phyloP scores from a whole-genome alignment of 2,888 invertebrate genomes.

The Melanotus villosus region DNA sequence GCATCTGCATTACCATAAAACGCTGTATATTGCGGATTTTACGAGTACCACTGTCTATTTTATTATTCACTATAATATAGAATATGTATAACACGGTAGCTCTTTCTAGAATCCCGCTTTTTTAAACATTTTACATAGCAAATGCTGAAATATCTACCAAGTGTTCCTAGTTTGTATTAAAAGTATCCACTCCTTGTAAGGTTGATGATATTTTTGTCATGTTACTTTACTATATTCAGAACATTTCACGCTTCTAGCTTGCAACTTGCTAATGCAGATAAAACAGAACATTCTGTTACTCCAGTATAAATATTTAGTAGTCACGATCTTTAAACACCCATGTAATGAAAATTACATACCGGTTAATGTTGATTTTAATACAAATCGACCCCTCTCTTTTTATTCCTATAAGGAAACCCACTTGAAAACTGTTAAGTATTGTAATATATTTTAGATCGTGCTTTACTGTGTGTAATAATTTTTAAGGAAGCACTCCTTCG shows the following conservation, averaged over 20 bases:
- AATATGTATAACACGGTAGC: slow-evolving; percentile 26
- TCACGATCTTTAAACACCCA: slow-evolving; percentile 51
- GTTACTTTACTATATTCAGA: slow-evolving; percentile 39
- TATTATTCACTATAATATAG: slow-evolving; percentile 37
- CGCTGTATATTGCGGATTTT: slow-evolving; percentile 40
- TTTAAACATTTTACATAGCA: too few relatives aligned
- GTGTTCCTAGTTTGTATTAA: slow-evolving; percentile 21
- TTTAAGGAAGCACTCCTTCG: too few relatives aligned
- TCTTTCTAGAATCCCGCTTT: slow-evolving; percentile 4
- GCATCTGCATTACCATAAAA: slow-evolving; percentile 36
- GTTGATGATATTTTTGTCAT: slow-evolving; percentile 33
- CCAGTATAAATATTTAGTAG: slow-evolving; percentile 53
- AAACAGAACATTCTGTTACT: slow-evolving; percentile 47
- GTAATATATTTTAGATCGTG: too few relatives aligned
- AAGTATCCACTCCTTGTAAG: slow-evolving; percentile 42
- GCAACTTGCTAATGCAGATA: slow-evolving; percentile 50
- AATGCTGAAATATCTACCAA: slow-evolving; percentile 18
- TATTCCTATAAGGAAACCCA: too few relatives aligned
- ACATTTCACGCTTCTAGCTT: slow-evolving; percentile 50
- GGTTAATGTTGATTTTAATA: slow-evolving; percentile 19
- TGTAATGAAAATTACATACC: slow-evolving; percentile 46
- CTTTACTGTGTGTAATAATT: too few relatives aligned
- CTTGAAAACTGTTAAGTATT: too few relatives aligned
- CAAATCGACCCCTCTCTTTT: background rate
- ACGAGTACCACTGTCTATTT: slow-evolving; percentile 36